A percentile compares a stretch with the other conserved stretches of the same genome.
These are phyloP conservation scores for Centropristis striata DNA, from an alignment of 2,113 vertebrate species.

Conservation along the genomic window DNA sequence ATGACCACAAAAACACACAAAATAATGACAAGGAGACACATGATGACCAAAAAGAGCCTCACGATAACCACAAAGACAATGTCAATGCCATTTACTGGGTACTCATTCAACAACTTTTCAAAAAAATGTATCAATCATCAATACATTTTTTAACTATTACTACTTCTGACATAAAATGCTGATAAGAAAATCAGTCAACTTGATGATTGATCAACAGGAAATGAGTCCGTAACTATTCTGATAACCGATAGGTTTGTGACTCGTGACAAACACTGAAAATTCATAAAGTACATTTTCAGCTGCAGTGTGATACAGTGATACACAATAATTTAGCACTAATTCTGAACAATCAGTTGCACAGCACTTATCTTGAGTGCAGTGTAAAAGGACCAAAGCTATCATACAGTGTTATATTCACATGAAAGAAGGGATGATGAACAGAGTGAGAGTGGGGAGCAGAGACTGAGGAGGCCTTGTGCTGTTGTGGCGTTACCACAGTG, in stretches of 20 bases:
- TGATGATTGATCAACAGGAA: neutral
- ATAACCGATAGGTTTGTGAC: neutral
- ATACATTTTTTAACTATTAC: too few species aligned
- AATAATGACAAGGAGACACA: too few species aligned
- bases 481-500: constrained; percentile 41
- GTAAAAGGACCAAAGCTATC: constrained; percentile 20
- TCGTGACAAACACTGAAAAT: neutral
- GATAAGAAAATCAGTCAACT: too few species aligned
- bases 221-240: neutral
- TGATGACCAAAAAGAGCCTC: too few species aligned
- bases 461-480: neutral
- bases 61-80: too few species aligned
- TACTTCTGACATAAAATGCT: too few species aligned
- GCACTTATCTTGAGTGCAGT: constrained; percentile 33
- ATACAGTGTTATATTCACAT: neutral
- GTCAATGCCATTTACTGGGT: too few species aligned
- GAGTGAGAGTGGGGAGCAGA: constrained; percentile 16
- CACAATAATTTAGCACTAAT: neutral
- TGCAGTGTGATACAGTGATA: neutral
- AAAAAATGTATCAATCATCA: too few species aligned
- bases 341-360: constrained; percentile 1
- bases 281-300: constrained; percentile 2
- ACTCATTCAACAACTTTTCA: too few species aligned
- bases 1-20: neutral
- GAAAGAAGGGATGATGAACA: neutral